phyloP scores from a whole-genome alignment of 2,113 vertebrate genomes.

The Callaeas wilsoni region DNA sequence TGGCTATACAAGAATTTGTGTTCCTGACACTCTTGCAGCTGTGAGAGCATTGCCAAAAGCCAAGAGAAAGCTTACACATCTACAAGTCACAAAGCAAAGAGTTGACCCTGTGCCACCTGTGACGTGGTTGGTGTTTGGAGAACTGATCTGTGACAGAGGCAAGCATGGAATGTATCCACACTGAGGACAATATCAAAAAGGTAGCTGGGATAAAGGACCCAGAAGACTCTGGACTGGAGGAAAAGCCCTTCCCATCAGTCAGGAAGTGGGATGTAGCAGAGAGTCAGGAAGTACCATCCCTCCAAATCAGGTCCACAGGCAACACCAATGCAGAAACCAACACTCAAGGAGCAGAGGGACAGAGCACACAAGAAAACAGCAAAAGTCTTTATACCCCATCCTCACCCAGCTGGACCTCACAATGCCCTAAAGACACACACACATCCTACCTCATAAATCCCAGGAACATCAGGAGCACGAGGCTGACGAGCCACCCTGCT shows the following conservation, averaged over 20 bases:
- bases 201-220: not conserved
- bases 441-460: conserved; percentile 91
- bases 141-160: not conserved
- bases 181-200: not conserved
- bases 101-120: not conserved
- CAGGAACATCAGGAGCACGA: conserved; percentile 85
- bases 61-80: not conserved
- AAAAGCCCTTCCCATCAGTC: not conserved
- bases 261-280: not conserved
- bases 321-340: not conserved
- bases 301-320: not conserved
- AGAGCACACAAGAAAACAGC: not conserved
- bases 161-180: not conserved
- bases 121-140: not conserved
- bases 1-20: not conserved
- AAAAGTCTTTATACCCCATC: not conserved
- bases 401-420: not conserved
- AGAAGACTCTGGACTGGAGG: not conserved
- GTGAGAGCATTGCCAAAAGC: not conserved
- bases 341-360: not conserved
- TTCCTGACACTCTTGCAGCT: not conserved
- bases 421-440: not conserved
- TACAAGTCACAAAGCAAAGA: not conserved
- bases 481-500: conserved; percentile 92
- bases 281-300: not conserved